A percentile compares a stretch with the other conserved stretches of the same genome.
Evolutionary conservation across 2,888 invertebrate species (phyloP).

Genomic region (Heliconius ethilla): DNA sequence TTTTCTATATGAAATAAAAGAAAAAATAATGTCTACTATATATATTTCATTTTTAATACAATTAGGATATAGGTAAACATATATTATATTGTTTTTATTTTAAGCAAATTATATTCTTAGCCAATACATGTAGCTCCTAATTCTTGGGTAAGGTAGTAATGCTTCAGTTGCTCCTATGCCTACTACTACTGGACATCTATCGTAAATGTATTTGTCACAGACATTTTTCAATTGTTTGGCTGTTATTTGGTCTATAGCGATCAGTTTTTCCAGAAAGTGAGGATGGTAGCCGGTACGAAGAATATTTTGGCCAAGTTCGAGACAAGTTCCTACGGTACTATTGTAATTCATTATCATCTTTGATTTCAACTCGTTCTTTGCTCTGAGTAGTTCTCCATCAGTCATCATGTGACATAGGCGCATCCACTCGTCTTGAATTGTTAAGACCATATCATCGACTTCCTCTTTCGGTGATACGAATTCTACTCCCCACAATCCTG

Average conservation of each 20-base stretch:
- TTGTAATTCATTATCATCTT: slow-evolving; percentile 95
- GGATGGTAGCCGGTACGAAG: slow-evolving; percentile 94
- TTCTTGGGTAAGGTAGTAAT: slow-evolving; percentile 90
- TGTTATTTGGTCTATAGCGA: slow-evolving; percentile 90
- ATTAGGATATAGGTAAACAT: background rate
- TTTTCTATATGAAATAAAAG: background rate
- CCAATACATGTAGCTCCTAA: slow-evolving; percentile 83
- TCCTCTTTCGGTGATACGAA: slow-evolving; percentile 87
- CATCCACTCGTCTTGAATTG: slow-evolving; percentile 92
- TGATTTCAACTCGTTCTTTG: slow-evolving; percentile 93
- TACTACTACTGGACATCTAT: slow-evolving; percentile 95
- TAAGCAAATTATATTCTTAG: slow-evolving; percentile 63
- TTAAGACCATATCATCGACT: slow-evolving; percentile 86
- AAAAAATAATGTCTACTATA: too few relatives aligned
- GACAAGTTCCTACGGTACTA: slow-evolving; percentile 93
- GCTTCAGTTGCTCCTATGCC: slow-evolving; percentile 94
- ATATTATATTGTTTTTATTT: background rate
- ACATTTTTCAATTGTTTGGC: slow-evolving; percentile 88
- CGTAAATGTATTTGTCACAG: slow-evolving; percentile 93
- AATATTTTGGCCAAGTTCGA: slow-evolving; percentile 97
- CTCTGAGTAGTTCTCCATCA: slow-evolving; percentile 93
- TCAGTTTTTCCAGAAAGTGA: slow-evolving; percentile 91
- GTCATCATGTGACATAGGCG: slow-evolving; percentile 90
- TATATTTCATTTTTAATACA: background rate
- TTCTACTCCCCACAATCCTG: slow-evolving; percentile 97